These are phyloP conservation scores for Peromyscus polionotus DNA, from an alignment of 2,113 vertebrate species.

Conservation along the genomic window DNA sequence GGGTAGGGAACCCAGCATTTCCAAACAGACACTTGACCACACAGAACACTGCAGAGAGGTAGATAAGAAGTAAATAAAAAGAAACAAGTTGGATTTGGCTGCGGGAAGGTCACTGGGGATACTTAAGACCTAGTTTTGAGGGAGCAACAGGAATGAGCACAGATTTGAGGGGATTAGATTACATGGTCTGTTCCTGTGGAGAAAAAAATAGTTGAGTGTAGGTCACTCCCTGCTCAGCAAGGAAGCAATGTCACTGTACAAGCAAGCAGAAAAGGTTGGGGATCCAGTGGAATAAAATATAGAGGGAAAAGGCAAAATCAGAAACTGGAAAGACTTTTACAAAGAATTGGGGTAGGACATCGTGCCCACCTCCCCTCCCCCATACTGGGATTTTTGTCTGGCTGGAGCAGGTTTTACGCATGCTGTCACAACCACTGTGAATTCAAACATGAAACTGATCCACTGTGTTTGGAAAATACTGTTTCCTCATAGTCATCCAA, in stretches of 20 bases:
- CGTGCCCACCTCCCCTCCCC: no score
- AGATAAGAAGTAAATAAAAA: constrained; percentile 5
- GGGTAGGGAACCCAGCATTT: not conserved
- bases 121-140: not conserved
- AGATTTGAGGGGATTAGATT: not conserved
- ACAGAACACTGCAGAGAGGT: not conserved
- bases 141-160: not conserved
- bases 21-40: not conserved
- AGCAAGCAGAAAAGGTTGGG: not conserved
- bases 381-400: not conserved
- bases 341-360: not conserved
- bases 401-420: not conserved
- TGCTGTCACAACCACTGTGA: not conserved
- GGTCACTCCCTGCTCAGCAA: not conserved
- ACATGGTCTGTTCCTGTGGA: not conserved
- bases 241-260: not conserved
- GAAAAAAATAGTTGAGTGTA: not conserved
- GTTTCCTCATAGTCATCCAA: not conserved
- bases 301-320: not conserved
- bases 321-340: not conserved
- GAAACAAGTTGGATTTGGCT: not conserved
- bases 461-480: not conserved
- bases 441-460: not conserved
- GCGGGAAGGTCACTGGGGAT: not conserved
- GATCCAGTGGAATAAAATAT: not conserved